Percentiles rank a stretch among this genome's conserved stretches.
phyloP scores from a whole-genome alignment of 2,797 vertebrate genomes.

The Podarcis siculus region DNA sequence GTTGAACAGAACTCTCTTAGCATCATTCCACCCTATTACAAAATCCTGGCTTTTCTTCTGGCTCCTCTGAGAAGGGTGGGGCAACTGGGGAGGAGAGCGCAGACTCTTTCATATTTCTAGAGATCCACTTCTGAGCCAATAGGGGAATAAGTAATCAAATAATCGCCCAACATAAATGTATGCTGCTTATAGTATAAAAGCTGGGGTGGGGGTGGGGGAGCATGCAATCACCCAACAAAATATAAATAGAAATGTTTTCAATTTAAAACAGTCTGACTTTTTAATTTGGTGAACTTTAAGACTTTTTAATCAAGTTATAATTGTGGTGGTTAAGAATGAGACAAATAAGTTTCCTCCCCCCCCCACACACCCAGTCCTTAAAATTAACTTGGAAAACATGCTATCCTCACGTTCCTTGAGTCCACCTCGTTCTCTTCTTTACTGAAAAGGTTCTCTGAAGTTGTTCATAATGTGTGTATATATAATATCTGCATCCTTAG shows the following conservation, averaged over 20 bases:
- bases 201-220: no score
- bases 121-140: background rate
- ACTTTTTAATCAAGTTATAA: slow-evolving; percentile 1
- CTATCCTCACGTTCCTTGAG: no score
- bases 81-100: no score
- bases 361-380: background rate
- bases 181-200: background rate
- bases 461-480: no score
- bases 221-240: background rate
- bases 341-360: background rate
- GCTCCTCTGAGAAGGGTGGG: background rate
- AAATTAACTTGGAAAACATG: background rate
- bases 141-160: background rate
- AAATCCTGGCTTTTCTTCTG: background rate
- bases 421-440: background rate
- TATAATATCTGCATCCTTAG: background rate
- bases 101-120: background rate
- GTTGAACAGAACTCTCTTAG: background rate
- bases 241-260: background rate
- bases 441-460: background rate
- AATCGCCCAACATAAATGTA: background rate
- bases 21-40: background rate
- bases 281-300: background rate
- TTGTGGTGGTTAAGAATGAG: background rate
- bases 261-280: background rate